phyloP scores from a whole-genome alignment of 2,797 vertebrate genomes.

The Lophotriccus pileatus region DNA sequence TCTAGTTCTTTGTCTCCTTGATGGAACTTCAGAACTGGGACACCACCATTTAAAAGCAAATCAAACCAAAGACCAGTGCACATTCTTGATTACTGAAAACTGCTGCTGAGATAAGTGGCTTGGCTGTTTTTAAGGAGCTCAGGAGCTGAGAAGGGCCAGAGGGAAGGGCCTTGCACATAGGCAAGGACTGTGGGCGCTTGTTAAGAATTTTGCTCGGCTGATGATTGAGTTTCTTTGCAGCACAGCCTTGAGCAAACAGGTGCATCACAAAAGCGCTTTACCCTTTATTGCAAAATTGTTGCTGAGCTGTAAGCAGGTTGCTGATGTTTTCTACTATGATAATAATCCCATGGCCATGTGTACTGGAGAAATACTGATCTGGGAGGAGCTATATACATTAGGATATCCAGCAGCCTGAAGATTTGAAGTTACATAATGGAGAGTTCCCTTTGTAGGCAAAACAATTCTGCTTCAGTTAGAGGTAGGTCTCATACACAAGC shows the following conservation, averaged over 20 bases:
- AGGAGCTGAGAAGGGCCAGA: background rate
- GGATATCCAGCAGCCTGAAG: background rate
- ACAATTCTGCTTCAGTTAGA: background rate
- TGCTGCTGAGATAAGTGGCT: background rate
- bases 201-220: background rate
- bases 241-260: background rate
- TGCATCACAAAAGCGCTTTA: background rate
- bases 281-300: background rate
- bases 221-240: background rate
- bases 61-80: background rate
- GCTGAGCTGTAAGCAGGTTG: background rate
- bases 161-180: background rate
- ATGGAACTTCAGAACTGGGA: conserved; percentile 13
- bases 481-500: rapidly evolving
- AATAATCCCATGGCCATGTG: background rate
- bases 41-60: background rate
- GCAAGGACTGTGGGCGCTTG: background rate
- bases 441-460: background rate
- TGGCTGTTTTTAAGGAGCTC: background rate
- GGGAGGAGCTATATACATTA: background rate
- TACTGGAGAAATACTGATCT: background rate
- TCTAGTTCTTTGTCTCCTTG: conserved; percentile 39
- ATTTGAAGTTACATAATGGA: background rate
- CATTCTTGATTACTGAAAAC: background rate
- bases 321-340: background rate